Conservation (phyloP, 2,888 invertebrate genomes). For the Trachelus tabidus region DNA sequence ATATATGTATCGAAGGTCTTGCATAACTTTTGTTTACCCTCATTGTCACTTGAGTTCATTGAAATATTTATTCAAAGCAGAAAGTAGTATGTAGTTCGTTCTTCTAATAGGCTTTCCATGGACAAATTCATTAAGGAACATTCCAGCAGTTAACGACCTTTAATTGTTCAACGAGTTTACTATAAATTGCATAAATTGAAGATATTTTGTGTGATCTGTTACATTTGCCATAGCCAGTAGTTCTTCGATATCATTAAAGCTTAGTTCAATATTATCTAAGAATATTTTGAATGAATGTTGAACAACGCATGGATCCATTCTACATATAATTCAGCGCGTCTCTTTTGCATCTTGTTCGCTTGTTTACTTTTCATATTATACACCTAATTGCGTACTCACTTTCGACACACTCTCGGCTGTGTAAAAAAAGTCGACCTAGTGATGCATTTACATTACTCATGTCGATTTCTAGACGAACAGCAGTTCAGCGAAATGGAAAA, state of each 20-base stretch:
- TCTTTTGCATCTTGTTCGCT: not conserved
- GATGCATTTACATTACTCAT: not conserved
- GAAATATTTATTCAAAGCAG: not conserved
- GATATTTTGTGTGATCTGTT: not conserved
- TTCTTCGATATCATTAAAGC: not conserved
- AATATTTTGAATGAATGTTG: not conserved
- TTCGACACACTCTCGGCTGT: not conserved
- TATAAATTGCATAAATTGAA: not conserved
- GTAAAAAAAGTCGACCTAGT: not conserved
- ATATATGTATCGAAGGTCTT: not conserved
- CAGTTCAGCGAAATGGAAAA: conserved; percentile 51
- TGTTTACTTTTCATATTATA: not conserved
- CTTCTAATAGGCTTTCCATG: not conserved
- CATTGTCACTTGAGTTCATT: not conserved
- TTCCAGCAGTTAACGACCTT: not conserved
- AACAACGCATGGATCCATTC: not conserved
- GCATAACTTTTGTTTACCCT: not conserved
- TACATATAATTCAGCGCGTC: not conserved
- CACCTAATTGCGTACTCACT: not conserved
- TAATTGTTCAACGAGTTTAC: not conserved
- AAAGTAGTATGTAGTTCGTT: not conserved
- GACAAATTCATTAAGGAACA: not conserved
- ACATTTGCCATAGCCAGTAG: not conserved
- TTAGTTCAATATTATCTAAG: not conserved
- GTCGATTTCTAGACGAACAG: conserved; percentile 47